Conservation (phyloP, 2,113 vertebrate genomes). For the Hippocampus comes region DNA sequence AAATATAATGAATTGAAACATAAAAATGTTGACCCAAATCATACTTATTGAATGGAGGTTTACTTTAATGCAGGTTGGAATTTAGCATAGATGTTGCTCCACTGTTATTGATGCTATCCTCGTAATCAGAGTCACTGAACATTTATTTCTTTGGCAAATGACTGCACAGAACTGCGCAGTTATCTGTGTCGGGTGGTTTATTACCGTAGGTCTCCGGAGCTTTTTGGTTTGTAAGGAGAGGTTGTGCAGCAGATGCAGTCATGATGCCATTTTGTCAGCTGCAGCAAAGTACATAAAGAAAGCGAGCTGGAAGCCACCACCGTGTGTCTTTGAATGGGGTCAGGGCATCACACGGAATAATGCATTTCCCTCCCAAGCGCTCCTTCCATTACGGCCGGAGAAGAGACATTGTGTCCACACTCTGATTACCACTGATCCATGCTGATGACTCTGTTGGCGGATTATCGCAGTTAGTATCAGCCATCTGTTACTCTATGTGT, state of each 20-base stretch:
- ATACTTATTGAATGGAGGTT: neutral
- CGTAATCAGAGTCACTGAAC: conserved; percentile 30
- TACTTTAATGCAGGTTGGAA: neutral
- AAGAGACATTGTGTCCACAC: conserved; percentile 75
- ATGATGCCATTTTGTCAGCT: conserved; percentile 43
- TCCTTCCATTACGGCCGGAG: conserved; percentile 74
- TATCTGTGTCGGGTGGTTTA: conserved; percentile 30
- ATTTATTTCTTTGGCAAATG: conserved; percentile 39
- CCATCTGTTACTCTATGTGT: conserved; percentile 81
- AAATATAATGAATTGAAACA: too few species aligned
- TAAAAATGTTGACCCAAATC: too few species aligned
- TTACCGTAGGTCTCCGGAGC: conserved; percentile 18
- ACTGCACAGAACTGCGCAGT: conserved; percentile 32
- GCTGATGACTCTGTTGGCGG: conserved; percentile 84
- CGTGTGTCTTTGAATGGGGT: conserved; percentile 73
- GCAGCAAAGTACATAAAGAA: conserved; percentile 22
- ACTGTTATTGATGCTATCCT: conserved; percentile 4
- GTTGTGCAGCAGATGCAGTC: conserved; percentile 32
- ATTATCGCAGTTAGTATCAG: conserved; percentile 85
- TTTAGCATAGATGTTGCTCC: neutral
- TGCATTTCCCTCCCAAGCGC: conserved; percentile 66
- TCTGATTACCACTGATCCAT: conserved; percentile 87
- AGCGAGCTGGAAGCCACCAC: conserved; percentile 55
- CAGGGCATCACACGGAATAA: conserved; percentile 69
- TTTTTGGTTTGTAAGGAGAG: conserved; percentile 15